A percentile compares a stretch with the other conserved stretches of the same genome.
Conservation (phyloP, 2,797 vertebrate species). For the Pseudochaenichthys georgianus region DNA sequence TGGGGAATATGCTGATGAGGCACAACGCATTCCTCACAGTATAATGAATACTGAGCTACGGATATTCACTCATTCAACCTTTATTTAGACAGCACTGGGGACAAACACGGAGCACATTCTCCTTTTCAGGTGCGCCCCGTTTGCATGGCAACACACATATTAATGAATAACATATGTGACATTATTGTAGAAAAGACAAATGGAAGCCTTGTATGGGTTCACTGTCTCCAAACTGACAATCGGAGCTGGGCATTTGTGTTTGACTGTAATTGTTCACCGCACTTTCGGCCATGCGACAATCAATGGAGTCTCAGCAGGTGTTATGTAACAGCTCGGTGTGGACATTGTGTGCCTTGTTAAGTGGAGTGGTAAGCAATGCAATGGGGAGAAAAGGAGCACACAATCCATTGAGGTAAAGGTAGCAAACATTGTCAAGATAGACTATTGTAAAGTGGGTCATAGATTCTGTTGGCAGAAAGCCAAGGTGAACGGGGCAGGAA, state of each 20-base stretch:
- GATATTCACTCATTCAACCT: constrained; percentile 72
- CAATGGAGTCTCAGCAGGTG: neutral
- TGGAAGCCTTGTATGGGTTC: neutral
- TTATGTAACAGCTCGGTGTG: neutral
- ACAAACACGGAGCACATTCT: constrained; percentile 33
- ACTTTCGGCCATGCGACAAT: neutral
- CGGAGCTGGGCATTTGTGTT: neutral
- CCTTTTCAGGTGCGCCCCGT: constrained; percentile 55
- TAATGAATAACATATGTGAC: constrained; percentile 4
- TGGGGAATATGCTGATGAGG: constrained; percentile 75
- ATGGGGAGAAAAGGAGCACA: neutral
- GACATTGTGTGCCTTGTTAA: neutral
- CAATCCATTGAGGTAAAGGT: neutral
- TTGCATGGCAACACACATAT: constrained; percentile 40
- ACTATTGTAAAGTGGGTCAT: neutral
- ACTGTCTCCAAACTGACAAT: neutral
- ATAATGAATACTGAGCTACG: constrained; percentile 66
- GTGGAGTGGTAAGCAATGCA: too few species aligned
- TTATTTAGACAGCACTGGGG: constrained; percentile 65
- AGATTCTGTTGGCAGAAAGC: neutral
- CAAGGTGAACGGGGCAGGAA: neutral
- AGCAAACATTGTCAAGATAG: neutral
- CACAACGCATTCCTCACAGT: constrained; percentile 66
- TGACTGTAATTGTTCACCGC: neutral
- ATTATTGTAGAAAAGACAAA: neutral